phyloP scores from a whole-genome alignment of 2,888 invertebrate genomes.

The Conchocele bisecta region DNA sequence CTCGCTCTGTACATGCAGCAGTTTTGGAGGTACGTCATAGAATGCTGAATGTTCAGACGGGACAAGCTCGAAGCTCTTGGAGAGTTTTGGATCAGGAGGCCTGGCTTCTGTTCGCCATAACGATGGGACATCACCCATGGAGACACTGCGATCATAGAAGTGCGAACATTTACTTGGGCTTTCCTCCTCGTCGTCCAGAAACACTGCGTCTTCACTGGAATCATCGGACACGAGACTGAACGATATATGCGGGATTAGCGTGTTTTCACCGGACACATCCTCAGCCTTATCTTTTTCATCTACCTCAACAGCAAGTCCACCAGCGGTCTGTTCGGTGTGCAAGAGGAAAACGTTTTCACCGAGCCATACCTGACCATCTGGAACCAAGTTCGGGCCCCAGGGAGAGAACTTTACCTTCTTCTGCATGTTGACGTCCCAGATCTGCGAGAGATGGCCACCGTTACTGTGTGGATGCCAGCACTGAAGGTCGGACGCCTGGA shows the following conservation, averaged over 20 bases:
- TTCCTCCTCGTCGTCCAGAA: slow-evolving; percentile 34
- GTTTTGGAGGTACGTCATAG: slow-evolving; percentile 67
- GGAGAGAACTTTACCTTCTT: slow-evolving; percentile 44
- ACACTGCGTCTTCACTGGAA: slow-evolving; percentile 34
- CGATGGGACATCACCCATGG: slow-evolving; percentile 59
- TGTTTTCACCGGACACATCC: slow-evolving; percentile 48
- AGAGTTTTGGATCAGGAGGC: slow-evolving; percentile 50
- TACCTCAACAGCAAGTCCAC: slow-evolving; percentile 2
- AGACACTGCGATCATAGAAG: slow-evolving; percentile 57
- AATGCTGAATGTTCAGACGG: slow-evolving; percentile 78
- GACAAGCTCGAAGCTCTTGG: slow-evolving; percentile 69
- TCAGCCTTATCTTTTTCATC: background rate
- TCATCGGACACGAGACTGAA: slow-evolving; percentile 52
- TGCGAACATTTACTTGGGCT: slow-evolving; percentile 3
- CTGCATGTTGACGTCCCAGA: slow-evolving; percentile 71
- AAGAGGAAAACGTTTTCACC: slow-evolving; percentile 40
- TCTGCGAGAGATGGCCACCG: slow-evolving; percentile 49
- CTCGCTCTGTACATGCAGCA: slow-evolving; percentile 73
- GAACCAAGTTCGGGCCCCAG: slow-evolving; percentile 33
- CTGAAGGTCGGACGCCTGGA: slow-evolving; percentile 6
- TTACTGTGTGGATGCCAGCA: slow-evolving; percentile 38
- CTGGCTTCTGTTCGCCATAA: slow-evolving; percentile 35
- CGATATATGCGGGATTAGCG: slow-evolving; percentile 63
- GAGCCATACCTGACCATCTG: slow-evolving; percentile 40
- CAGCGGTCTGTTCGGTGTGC: background rate